Evolutionary conservation across 2,888 invertebrate genomes (phyloP).

Genomic region (Agrotis exclamationis): DNA sequence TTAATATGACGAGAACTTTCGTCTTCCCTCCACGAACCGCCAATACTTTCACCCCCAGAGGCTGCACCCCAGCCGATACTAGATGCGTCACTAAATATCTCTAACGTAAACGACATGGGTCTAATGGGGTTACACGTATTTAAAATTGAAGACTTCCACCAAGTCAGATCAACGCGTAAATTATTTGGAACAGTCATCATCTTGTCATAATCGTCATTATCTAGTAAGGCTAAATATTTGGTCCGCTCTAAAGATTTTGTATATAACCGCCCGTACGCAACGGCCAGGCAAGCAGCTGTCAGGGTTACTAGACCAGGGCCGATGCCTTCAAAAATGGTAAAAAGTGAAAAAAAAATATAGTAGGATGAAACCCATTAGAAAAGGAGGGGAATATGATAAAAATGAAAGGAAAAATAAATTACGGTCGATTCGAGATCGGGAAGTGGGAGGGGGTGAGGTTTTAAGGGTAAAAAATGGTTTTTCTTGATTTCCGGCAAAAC

Average conservation of each 20-base stretch:
- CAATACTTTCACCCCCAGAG: neutral
- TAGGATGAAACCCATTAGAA: no score
- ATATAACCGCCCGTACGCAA: neutral
- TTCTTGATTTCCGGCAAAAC: no score
- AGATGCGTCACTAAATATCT: slow-evolving; percentile 13
- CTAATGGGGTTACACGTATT: neutral
- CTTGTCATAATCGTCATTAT: slow-evolving; percentile 2
- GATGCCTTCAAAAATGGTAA: no score
- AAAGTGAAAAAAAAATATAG: no score
- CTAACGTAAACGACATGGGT: slow-evolving; percentile 2
- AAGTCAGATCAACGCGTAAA: neutral
- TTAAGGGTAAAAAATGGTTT: no score
- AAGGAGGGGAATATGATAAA: no score
- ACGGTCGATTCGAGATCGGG: no score
- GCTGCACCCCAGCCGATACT: slow-evolving; percentile 9
- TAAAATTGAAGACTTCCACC: slow-evolving; percentile 1
- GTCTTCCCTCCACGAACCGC: slow-evolving; percentile 23
- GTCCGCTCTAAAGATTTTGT: neutral
- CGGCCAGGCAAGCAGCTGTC: slow-evolving; percentile 7
- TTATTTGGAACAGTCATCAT: neutral
- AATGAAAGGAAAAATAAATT: no score
- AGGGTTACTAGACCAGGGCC: neutral
- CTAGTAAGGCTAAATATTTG: neutral
- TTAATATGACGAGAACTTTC: slow-evolving; percentile 39
- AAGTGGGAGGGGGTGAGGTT: no score